Percentiles rank a stretch among this genome's conserved stretches.
Conservation (phyloP, 2,888 invertebrate genomes). For the Anagyrus pseudococci region DNA sequence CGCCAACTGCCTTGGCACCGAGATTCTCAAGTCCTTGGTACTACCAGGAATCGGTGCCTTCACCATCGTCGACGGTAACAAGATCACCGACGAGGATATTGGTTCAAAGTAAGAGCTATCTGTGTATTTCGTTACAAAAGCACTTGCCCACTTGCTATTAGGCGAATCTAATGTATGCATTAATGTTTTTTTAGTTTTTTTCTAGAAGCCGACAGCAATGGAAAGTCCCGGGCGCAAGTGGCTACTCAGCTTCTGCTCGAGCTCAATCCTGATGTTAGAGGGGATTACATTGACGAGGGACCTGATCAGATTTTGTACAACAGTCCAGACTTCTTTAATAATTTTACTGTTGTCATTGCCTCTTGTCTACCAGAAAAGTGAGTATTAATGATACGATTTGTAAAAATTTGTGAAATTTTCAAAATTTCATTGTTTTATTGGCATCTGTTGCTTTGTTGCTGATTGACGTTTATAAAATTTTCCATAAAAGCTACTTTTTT, state of each 20-base stretch:
- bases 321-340: conserved; percentile 87
- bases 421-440: too few relatives aligned
- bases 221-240: conserved; percentile 83
- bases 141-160: not conserved
- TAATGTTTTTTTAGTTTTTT: conserved; percentile 77
- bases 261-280: conserved; percentile 91
- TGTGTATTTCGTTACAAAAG: too few relatives aligned
- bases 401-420: conserved; percentile 16
- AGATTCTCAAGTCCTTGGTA: conserved; percentile 92
- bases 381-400: conserved; percentile 41
- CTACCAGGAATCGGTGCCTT: conserved; percentile 92
- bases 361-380: conserved; percentile 78
- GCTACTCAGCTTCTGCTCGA: conserved; percentile 84
- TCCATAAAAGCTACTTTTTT: conserved; percentile 37
- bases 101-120: conserved; percentile 88
- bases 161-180: conserved; percentile 1
- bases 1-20: conserved; percentile 92
- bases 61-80: conserved; percentile 90
- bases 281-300: conserved; percentile 90
- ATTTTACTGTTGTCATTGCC: conserved; percentile 87
- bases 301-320: conserved; percentile 83
- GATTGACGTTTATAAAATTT: too few relatives aligned
- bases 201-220: conserved; percentile 80
- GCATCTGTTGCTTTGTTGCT: too few relatives aligned
- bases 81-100: conserved; percentile 88